Percentiles rank a stretch among this genome's conserved stretches.
Evolutionary conservation across 2,888 invertebrate species (phyloP).

Genomic region (Drosophila ezoana): DNA sequence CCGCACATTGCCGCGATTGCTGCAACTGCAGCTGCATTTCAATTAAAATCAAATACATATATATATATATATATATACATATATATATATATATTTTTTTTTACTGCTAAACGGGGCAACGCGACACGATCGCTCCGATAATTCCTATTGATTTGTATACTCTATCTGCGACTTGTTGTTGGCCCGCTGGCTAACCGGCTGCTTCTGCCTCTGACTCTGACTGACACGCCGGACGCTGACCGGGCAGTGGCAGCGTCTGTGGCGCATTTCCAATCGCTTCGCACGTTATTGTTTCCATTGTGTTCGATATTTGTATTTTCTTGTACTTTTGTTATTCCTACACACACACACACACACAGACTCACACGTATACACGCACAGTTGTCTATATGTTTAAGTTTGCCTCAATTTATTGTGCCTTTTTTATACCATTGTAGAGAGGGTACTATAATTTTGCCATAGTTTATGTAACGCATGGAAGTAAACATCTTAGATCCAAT

Average conservation of each 20-base stretch:
- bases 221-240: conserved; percentile 71
- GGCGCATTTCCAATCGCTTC: conserved; percentile 80
- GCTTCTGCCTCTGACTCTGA: conserved; percentile 61
- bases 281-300: conserved; percentile 81
- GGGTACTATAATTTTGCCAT: no score
- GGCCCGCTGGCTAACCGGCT: conserved; percentile 66
- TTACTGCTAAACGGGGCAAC: conserved; percentile 13
- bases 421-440: conserved; percentile 2
- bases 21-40: conserved; percentile 36
- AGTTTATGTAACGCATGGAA: no score
- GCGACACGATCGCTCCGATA: conserved; percentile 63
- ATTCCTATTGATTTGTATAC: conserved; percentile 77
- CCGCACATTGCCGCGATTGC: conserved; percentile 36
- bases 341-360: conserved; percentile 31
- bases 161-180: conserved; percentile 65
- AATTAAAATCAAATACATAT: conserved; percentile 47
- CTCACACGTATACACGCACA: background rate
- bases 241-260: conserved; percentile 54
- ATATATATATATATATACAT: background rate
- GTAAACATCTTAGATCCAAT: no score
- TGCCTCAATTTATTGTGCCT: conserved; percentile 77
- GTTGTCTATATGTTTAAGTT: conserved; percentile 47
- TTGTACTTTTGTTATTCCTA: conserved; percentile 71
- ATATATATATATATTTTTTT: background rate
- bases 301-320: conserved; percentile 80